Evolutionary conservation across 2,113 vertebrate species (phyloP).

Genomic region (Clarias macrocephalus): DNA sequence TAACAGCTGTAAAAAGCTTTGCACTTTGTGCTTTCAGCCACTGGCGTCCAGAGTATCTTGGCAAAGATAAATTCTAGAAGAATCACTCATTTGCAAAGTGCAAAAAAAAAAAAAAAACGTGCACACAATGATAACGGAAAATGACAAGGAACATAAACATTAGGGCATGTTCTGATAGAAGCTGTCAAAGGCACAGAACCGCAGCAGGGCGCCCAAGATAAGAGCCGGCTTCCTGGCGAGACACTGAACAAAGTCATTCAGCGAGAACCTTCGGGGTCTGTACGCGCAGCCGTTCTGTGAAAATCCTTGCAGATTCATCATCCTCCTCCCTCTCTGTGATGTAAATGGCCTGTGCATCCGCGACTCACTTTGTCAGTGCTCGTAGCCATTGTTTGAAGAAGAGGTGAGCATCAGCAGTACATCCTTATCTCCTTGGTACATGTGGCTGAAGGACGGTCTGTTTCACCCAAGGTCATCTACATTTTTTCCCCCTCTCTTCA

Average conservation of each 20-base stretch:
- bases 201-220: slow-evolving; percentile 33
- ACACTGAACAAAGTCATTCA: slow-evolving; percentile 44
- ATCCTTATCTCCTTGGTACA: slow-evolving; percentile 46
- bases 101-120: not conserved
- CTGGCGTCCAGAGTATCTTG: slow-evolving; percentile 29
- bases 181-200: slow-evolving; percentile 19
- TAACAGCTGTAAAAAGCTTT: not conserved
- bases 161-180: slow-evolving; percentile 25
- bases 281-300: slow-evolving; percentile 2
- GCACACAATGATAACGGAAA: not conserved
- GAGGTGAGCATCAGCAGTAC: slow-evolving; percentile 25
- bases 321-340: slow-evolving; percentile 28
- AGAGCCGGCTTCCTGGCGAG: not conserved
- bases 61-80: slow-evolving; percentile 16
- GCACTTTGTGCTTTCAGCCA: not conserved
- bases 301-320: slow-evolving; percentile 47
- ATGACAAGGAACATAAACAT: slow-evolving; percentile 30
- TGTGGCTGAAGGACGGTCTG: slow-evolving; percentile 33
- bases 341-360: slow-evolving; percentile 39
- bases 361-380: slow-evolving; percentile 15
- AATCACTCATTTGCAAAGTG: slow-evolving; percentile 11
- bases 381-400: slow-evolving; percentile 28
- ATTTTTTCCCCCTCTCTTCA: slow-evolving; percentile 5
- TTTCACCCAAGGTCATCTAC: slow-evolving; percentile 42
- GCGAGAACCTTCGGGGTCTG: slow-evolving; percentile 17